Base-by-base conservation (phyloP, 2,113 vertebrate genomes). In the Promerops cafer region DNA sequence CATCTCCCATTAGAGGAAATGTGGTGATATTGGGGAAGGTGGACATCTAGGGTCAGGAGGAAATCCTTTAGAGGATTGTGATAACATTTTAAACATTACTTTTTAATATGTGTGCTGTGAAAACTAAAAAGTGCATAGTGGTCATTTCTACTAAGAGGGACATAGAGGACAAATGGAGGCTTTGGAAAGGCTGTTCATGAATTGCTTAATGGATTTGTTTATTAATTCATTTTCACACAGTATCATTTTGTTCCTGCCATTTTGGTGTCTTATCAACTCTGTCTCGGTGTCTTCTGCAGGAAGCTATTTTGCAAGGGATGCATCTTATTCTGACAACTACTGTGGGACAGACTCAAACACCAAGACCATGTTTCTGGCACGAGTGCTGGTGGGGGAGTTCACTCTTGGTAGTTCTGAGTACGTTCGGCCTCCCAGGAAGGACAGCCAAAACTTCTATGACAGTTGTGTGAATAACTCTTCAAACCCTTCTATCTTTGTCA, bases 231-330 rank as follows among this genome's bases (percentile, higher is more conserved):
- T 90, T 83, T 88, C 60, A 39, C n/a, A 28, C 31, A 54, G 15
- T 49, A 61, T 40, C 5, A 13, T 45, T 71, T 92, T 57, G 11
- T 54, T 90, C 56, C 26, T 79, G 53, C 16, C 33, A 0, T 76
- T 76, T 44, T 74, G 23, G 19, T 83, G 64, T 83, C 72, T 89
- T 49, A 75, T 0, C 19, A 75, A n/a, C 45, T 49, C 31, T 90
- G 19, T 92, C 33, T 79, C 83, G 74, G 33, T 45, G 10, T 97
- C 20, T 79, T 94, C 95, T 96, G 44, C 97, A 99, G 99, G 99
- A 39, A 99, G 99, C 84, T 99, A 99, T 97, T 99, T 99, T 96
- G 99, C 99, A 69, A 98, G 98, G 5, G 98, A 99, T 57, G 98
- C 99, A 2, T 98, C 90, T 1, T 99, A 99, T 65, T 99, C 98